These are phyloP conservation scores for Amphiprion clarkii DNA, from an alignment of 2,797 vertebrate species.

Conservation along the genomic window DNA sequence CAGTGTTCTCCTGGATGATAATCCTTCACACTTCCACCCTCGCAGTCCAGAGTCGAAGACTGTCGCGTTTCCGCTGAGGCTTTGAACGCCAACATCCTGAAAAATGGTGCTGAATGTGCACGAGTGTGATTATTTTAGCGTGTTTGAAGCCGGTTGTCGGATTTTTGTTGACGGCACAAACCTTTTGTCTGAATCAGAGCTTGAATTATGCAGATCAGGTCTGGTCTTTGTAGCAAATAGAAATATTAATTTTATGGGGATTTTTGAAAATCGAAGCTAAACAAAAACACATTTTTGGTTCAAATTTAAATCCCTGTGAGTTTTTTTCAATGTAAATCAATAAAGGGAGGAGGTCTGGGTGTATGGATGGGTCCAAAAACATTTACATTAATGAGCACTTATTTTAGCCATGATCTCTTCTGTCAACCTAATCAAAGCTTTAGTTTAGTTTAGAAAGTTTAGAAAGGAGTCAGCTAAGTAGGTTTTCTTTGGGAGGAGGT, in stretches of 20 bases:
- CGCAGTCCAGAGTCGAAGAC: constrained; percentile 20
- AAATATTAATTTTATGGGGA: no score
- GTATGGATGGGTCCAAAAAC: no score
- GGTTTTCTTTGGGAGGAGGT: no score
- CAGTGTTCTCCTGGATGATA: constrained; percentile 25
- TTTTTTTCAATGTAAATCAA: no score
- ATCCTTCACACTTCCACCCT: constrained; percentile 41
- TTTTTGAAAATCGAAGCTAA: no score
- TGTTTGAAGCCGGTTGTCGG: background rate
- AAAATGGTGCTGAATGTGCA: constrained; percentile 19
- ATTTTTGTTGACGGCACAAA: background rate
- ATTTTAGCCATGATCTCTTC: no score
- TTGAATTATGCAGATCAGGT: background rate
- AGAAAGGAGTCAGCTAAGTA: no score
- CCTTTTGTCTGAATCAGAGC: background rate
- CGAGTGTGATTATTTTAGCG: background rate
- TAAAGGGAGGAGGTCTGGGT: no score
- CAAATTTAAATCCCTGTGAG: background rate
- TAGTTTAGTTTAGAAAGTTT: no score
- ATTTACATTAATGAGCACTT: no score
- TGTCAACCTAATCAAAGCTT: no score
- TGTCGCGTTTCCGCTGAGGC: constrained; percentile 30
- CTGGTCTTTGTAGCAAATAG: no score
- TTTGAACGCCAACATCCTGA: constrained; percentile 28
- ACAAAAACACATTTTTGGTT: background rate